phyloP scores from a whole-genome alignment of 2,888 invertebrate species.

The Horisme vitalbata region DNA sequence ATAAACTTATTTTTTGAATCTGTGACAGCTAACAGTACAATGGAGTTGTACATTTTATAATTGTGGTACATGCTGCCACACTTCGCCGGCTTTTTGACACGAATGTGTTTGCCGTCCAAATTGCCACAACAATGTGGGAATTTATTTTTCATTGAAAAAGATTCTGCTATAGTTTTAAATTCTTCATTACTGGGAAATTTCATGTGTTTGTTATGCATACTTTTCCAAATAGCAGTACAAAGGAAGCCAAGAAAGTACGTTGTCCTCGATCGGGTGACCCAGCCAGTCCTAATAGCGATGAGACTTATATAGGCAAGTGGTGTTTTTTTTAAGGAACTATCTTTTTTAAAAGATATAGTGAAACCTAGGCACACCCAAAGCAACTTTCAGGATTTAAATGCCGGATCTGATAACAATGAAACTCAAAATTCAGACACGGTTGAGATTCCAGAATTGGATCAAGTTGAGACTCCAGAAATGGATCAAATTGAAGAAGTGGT shows the following conservation, averaged over 20 bases:
- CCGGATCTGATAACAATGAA: constrained; percentile 22
- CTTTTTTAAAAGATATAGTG: constrained; percentile 24
- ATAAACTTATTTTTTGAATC: constrained; percentile 31
- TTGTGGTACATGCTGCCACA: constrained; percentile 30
- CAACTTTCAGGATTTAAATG: constrained; percentile 21
- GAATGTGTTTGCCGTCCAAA: constrained; percentile 34
- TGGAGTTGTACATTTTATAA: constrained; percentile 28
- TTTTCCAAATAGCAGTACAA: constrained; percentile 28
- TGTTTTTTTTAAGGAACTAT: constrained; percentile 18
- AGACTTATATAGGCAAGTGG: constrained; percentile 25
- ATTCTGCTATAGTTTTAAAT: constrained; percentile 23
- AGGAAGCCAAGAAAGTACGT: constrained; percentile 29
- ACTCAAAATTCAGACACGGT: constrained; percentile 18
- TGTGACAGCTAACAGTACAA: constrained; percentile 30
- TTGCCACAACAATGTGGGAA: constrained; percentile 29
- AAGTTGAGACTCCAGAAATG: constrained; percentile 20
- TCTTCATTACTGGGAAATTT: constrained; percentile 28
- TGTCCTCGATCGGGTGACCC: constrained; percentile 31
- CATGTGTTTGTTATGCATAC: constrained; percentile 18
- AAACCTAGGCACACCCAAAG: constrained; percentile 21
- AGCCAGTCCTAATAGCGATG: constrained; percentile 30
- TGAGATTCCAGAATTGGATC: constrained; percentile 19
- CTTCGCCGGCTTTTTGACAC: constrained; percentile 26
- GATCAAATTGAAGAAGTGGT: constrained; percentile 22
- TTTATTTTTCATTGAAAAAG: constrained; percentile 26